phyloP scores from a whole-genome alignment of 2,113 vertebrate genomes.

The Mohoua ochrocephala region DNA sequence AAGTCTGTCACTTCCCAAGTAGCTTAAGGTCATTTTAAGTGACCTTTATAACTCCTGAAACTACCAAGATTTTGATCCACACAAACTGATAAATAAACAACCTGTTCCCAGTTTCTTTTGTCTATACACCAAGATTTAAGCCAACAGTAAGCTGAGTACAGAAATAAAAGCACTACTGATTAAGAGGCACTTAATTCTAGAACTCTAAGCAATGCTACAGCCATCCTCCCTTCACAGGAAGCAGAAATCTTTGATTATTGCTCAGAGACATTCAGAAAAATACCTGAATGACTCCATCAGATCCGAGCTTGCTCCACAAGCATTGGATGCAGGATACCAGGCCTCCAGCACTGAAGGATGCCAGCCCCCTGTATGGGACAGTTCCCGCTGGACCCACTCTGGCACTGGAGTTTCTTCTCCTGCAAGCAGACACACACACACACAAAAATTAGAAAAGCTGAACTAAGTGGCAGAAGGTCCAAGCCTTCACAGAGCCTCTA shows the following conservation, averaged over 20 bases:
- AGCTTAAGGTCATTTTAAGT: neutral
- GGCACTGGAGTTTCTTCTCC: slow-evolving; percentile 60
- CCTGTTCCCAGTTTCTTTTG: neutral
- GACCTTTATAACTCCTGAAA: neutral
- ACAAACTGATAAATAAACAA: neutral
- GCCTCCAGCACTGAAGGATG: slow-evolving; percentile 71
- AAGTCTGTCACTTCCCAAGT: neutral
- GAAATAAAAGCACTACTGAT: neutral
- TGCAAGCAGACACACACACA: neutral
- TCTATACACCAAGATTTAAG: neutral
- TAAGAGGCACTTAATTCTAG: neutral
- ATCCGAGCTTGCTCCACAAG: slow-evolving; percentile 82
- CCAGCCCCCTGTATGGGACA: slow-evolving; percentile 52
- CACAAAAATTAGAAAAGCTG: neutral
- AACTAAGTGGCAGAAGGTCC: neutral
- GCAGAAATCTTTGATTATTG: neutral
- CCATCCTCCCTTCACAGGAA: neutral
- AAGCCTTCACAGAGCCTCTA: neutral
- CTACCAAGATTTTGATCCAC: neutral
- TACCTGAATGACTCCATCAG: slow-evolving; percentile 94
- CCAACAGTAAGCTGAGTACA: neutral
- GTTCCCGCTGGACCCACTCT: slow-evolving; percentile 87
- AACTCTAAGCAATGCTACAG: neutral
- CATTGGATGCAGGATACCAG: slow-evolving; percentile 86
- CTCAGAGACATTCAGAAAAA: neutral